These are phyloP conservation scores for Oncopeltus fasciatus DNA, from an alignment of 1,140 invertebrate genomes.

Conservation along the genomic window DNA sequence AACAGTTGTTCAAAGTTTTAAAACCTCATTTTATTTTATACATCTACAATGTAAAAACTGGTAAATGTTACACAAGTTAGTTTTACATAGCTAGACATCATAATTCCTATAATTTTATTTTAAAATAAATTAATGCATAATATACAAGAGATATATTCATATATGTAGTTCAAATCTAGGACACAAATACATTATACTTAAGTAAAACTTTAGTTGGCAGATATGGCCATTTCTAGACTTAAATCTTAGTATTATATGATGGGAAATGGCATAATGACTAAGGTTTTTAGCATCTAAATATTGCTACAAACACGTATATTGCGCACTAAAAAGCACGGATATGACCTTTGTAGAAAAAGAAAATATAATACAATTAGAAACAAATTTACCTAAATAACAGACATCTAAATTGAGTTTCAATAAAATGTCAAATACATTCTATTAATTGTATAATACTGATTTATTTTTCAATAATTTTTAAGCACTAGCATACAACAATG, in stretches of 20 bases:
- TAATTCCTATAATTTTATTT: not conserved
- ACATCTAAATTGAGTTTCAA: not conserved
- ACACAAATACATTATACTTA: slow-evolving; percentile 6
- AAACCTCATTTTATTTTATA: slow-evolving; percentile 16
- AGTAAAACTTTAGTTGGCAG: not conserved
- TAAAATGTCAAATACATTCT: not conserved
- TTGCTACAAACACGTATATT: slow-evolving; percentile 14
- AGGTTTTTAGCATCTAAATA: slow-evolving; percentile 11
- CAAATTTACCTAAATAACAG: not conserved
- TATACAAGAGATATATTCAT: slow-evolving; percentile 19
- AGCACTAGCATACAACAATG: no score
- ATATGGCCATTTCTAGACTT: not conserved
- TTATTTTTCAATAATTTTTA: no score
- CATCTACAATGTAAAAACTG: slow-evolving; percentile 24
- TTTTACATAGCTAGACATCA: slow-evolving; percentile 14
- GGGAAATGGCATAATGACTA: not conserved
- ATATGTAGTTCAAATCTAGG: slow-evolving; percentile 3
- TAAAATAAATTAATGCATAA: slow-evolving; percentile 20
- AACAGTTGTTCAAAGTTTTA: slow-evolving; percentile 4
- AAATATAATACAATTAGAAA: not conserved
- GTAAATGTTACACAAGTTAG: slow-evolving; percentile 21
- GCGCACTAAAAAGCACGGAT: slow-evolving; percentile 8
- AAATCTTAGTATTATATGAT: slow-evolving; percentile 4
- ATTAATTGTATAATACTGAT: slow-evolving; percentile 8
- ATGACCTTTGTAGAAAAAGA: not conserved